Conservation (phyloP, 2,888 invertebrate species). For the Ceramica pisi region DNA sequence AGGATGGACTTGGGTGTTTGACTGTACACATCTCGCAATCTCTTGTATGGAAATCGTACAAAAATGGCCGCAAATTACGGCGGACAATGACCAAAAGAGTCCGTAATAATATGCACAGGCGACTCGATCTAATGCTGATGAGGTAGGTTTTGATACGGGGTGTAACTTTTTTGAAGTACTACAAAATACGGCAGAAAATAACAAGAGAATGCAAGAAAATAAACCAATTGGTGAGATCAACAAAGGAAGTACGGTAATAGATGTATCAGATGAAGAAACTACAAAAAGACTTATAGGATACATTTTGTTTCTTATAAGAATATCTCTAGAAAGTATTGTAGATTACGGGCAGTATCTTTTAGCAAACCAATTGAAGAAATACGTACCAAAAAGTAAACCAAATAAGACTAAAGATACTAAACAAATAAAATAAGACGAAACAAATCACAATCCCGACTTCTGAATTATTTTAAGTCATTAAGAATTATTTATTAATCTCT, state of each 20-base stretch:
- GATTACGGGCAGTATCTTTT: too few species aligned
- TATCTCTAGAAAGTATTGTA: too few species aligned
- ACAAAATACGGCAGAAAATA: not conserved
- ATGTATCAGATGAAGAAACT: not conserved
- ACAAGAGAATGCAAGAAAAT: not conserved
- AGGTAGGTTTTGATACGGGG: constrained; percentile 42
- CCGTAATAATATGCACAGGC: constrained; percentile 63
- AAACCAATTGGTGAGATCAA: not conserved
- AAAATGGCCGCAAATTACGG: constrained; percentile 75
- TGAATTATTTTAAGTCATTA: too few species aligned
- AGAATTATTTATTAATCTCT: too few species aligned
- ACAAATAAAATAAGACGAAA: too few species aligned
- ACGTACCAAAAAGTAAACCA: not conserved
- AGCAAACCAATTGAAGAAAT: too few species aligned
- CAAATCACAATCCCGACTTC: too few species aligned
- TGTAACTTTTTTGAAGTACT: constrained; percentile 18
- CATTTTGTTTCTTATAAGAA: not conserved
- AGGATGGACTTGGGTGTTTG: constrained; percentile 47
- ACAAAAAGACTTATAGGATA: not conserved
- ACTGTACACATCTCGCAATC: constrained; percentile 74
- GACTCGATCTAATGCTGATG: constrained; percentile 57
- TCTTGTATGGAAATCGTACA: constrained; percentile 72
- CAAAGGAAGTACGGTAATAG: not conserved
- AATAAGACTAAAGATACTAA: not conserved
- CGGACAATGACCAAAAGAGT: constrained; percentile 71